A percentile compares a stretch with the other conserved stretches of the same genome.
Conservation (phyloP, 23 tunicate genomes). For the Ascidia mentula region DNA sequence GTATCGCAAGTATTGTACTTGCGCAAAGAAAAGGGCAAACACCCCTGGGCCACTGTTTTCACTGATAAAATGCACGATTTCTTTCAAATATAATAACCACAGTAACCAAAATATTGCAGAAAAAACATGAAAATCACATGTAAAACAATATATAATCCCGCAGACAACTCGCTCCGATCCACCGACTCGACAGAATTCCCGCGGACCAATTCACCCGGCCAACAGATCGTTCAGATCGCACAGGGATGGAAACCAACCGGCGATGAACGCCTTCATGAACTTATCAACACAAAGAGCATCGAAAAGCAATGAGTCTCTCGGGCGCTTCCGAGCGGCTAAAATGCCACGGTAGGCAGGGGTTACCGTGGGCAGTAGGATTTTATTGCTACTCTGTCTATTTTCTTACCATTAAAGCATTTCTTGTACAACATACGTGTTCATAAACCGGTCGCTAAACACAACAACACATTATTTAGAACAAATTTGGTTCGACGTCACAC, state of each 20-base stretch:
- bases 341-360: conserved; percentile 63
- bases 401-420: too few relatives aligned
- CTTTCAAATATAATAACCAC: neutral
- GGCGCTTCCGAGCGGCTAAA: conserved; percentile 30
- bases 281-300: conserved; percentile 21
- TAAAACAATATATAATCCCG: neutral
- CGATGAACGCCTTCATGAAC: conserved; percentile 41
- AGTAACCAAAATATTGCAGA: neutral
- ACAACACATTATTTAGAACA: too few relatives aligned
- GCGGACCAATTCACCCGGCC: conserved; percentile 22
- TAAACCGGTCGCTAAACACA: too few relatives aligned
- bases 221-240: conserved; percentile 24
- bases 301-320: conserved; percentile 18
- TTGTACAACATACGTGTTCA: too few relatives aligned
- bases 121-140: neutral
- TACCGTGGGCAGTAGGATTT: too few relatives aligned
- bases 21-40: too few relatives aligned
- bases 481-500: conserved; percentile 18
- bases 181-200: conserved; percentile 12
- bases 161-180: conserved; percentile 13
- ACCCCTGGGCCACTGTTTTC: too few relatives aligned
- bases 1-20: too few relatives aligned
- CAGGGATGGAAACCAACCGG: conserved; percentile 31
- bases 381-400: too few relatives aligned
- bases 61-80: too few relatives aligned